Base-by-base conservation (phyloP, 2,888 invertebrate genomes). In the Cerastis rubricosa region DNA sequence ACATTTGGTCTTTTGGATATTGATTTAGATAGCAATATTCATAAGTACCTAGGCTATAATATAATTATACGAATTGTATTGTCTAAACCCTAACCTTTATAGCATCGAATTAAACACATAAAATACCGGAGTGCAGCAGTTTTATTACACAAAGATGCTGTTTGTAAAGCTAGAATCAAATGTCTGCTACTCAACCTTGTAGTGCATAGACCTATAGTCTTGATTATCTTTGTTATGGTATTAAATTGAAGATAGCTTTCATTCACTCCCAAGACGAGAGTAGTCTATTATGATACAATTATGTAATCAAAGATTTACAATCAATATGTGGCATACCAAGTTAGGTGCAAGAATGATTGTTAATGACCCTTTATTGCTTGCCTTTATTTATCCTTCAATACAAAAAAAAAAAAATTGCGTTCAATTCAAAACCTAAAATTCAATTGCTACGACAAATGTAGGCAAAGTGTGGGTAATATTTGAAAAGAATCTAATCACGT, bases 181-280 rank as follows among this genome's bases (percentile, higher is more conserved):
- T 59, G 7, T 65, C 29, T 71, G 12, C 14, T 65, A 29, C 14
- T 63, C 0, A 22, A 19, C 22, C 17, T n/a, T 17, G 64, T 70
- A 17, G 66, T n/a, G n/a, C 54, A 29, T 29, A 12, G 45, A 80
- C 17, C 19, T 45, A 43, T 25, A 49, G 45, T 51, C 68, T 45
- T 69, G 25, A 49, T 70, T 75, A 61, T 43, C 25, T 81, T 29
- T 57, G 29, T 67, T 25, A 35, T 22, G 19, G 40, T 17, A 74
- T 22, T 76, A 43, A 54, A 29, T 67, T 71, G 6, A 29, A 29
- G 12, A 54, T 25, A 47, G 11, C 12, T 57, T 54, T 43, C 40
- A 45, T 59, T 19, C 12, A 66, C 61, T 65, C 68, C 77, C 59
- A 19, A 35, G 54, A 43, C 12, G 57, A 45, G 2, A 11, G 12